Evolutionary conservation across 2,888 invertebrate genomes (phyloP), one percentile per base, ranked within the genome.

Genomic region (Anoplius nigerrimus): DNA sequence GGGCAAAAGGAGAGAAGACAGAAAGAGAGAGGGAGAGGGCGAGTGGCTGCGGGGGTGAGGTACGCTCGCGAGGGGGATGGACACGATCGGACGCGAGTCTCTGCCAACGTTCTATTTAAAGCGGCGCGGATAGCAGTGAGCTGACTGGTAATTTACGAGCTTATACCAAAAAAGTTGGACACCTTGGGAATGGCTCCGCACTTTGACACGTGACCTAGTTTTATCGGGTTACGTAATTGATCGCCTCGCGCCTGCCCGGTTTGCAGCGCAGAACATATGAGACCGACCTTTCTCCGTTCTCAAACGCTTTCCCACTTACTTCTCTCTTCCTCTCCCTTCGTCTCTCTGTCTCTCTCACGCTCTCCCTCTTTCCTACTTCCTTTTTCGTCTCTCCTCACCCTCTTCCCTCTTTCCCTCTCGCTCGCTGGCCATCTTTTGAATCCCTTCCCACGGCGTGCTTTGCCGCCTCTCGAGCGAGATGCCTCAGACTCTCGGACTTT

Each of bases 131-230:
- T 82, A 80, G 82, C 69, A 71, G 77, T 78, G 79, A 75, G 81
- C 80, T 81, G 75, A 78, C 76, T 76, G 78, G 82, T 87, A 87
- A 87, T 87, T 87, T 87, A 87, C 85, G 87, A 87, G 87, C 82
- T 83, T 83, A 81, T 80, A 80, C 79, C 75, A 81, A 83, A 85
- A 76, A 81, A 80, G 82, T 86, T 86, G 82, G 84, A 86, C 86
- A 86, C 84, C 84, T 85, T 82, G 81, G 83, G 81, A 82, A 85
- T 84, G 82, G 83, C 82, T 82, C 82, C 79, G 85, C 84, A 82
- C 84, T 87, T 87, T 87, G 87, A 88, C 87, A 85, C 83, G 83
- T 82, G 87, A 87, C 88, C 87, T 80, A 88, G 78, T 88, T 88
- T 86, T 82, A 84, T 83, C 83, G 78, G 79, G 83, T 86, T 85